Evolutionary conservation across 2,797 vertebrate genomes (phyloP).

Genomic region (Philypnodon macrostomus): DNA sequence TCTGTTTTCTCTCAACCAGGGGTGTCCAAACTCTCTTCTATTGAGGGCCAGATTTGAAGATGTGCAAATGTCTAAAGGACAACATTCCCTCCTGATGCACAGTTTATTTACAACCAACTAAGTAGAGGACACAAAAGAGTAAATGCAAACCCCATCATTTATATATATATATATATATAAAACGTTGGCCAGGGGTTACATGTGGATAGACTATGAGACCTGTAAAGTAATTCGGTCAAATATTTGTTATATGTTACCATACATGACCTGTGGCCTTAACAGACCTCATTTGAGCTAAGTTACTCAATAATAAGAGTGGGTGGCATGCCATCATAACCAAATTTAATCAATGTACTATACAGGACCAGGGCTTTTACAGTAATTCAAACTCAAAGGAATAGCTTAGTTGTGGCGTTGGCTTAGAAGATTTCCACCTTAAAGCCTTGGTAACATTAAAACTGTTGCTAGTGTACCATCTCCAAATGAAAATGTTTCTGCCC

Average conservation of each 20-base stretch:
- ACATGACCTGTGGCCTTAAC: conserved; percentile 34
- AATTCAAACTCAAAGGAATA: conserved; percentile 80
- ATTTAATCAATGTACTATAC: conserved; percentile 86
- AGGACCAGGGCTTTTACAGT: conserved; percentile 84
- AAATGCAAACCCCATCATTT: no score
- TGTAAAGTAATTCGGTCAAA: no score
- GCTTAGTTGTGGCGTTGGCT: conserved; percentile 61
- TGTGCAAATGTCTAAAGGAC: no score
- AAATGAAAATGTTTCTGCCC: conserved; percentile 78
- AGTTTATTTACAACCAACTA: no score
- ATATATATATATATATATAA: no score
- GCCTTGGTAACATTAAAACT: conserved; percentile 71
- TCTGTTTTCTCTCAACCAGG: no score
- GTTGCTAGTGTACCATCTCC: conserved; percentile 69
- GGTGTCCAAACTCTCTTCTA: no score
- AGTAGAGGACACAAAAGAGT: no score
- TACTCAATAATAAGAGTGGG: conserved; percentile 46
- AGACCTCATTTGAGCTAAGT: conserved; percentile 22
- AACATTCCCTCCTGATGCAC: no score
- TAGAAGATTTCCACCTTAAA: conserved; percentile 73
- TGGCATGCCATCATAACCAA: conserved; percentile 74
- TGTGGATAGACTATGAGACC: no score
- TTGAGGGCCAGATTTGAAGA: no score
- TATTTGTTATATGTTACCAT: background rate
- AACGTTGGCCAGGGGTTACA: no score